Base-by-base conservation (phyloP, 2,888 invertebrate genomes). In the Pachydiplax longipennis region DNA sequence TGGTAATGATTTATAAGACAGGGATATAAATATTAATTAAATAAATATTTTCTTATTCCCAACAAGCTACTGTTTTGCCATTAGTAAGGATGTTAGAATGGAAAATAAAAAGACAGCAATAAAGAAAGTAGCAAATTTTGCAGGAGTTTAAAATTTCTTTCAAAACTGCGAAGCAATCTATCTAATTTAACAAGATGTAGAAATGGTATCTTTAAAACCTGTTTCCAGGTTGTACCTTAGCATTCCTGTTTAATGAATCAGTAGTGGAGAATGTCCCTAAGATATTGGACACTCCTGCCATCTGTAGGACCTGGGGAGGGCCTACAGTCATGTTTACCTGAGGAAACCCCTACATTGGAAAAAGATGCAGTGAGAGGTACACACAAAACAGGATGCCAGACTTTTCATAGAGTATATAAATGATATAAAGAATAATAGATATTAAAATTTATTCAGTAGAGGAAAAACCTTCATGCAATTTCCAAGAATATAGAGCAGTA, bases 221-320 rank as follows among this genome's bases (percentile, higher is more conserved):
- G 80, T 81, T 80, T 90, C 90, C 37, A 87, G 87, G 25, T 82
- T 58, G 81, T 90, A 90, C 90, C 90, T 90, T 90, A 61, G 90
- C 65, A 90, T 90, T 81, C 81, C 90, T 90, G 90, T 81, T 90
- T 90, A 90, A 80, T 80, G 90, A 81, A 80, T 90, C 90, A 90
- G 90, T 90, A 90, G 80, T 90, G 53, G 90, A 90, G 58, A 90
- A 90, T 90, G 90, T 90, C 58, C 81, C 80, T 81, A 80, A 90
- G 61, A 80, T 90, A 90, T 81, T 90, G 90, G 90, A 90, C 80
- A 81, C 81, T 81, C 90, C 90, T 81, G 81, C 44, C 90, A 90
- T 90, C 90, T 90, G 90, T 81, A 90, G 90, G 81, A 81, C 90
- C 90, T 90, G 90, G 61, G 90, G 81, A 80, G 90, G 81, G 90